phyloP scores from a whole-genome alignment of 30 jellyfish, hydroid and myxozoan species.

The Hydractinia symbiolongicarpus region DNA sequence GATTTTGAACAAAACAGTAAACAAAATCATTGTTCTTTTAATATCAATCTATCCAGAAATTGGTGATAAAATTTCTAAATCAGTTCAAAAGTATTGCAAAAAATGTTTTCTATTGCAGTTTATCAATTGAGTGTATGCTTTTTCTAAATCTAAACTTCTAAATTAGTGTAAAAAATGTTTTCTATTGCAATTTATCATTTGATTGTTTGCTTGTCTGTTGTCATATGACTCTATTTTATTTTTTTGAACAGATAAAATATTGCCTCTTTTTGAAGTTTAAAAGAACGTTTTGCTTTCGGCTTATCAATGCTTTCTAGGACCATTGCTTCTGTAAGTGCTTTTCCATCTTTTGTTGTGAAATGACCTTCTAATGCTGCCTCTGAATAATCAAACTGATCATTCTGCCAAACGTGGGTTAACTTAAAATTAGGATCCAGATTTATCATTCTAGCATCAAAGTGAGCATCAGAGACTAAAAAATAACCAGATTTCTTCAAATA shows the following conservation, averaged over 20 bases:
- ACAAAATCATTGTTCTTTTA: too few relatives aligned
- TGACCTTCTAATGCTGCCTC: slow-evolving; percentile 32
- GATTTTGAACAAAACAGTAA: too few relatives aligned
- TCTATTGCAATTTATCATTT: too few relatives aligned
- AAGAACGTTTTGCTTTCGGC: slow-evolving; percentile 76
- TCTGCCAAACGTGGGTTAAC: slow-evolving; percentile 46
- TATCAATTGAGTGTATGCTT: too few relatives aligned
- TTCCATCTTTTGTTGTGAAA: slow-evolving; percentile 46
- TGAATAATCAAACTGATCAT: slow-evolving; percentile 6
- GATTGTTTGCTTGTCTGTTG: too few relatives aligned
- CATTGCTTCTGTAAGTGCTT: slow-evolving; percentile 50
- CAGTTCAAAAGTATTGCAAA: too few relatives aligned
- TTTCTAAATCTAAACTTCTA: too few relatives aligned
- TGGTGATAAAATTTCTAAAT: too few relatives aligned
- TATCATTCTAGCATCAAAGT: slow-evolving; percentile 78
- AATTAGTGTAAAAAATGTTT: too few relatives aligned
- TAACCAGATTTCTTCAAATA: slow-evolving; percentile 59
- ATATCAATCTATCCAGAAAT: too few relatives aligned
- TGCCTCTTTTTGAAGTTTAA: slow-evolving; percentile 70
- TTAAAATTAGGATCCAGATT: slow-evolving; percentile 38
- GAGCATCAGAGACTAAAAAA: slow-evolving; percentile 69
- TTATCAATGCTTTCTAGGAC: slow-evolving; percentile 67
- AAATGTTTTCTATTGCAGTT: too few relatives aligned
- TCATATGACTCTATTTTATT: background rate
- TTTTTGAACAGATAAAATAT: slow-evolving; percentile 57